A percentile compares a stretch with the other conserved stretches of the same genome.
Evolutionary conservation across 2,113 vertebrate species (phyloP).

Genomic region (Eolophus roseicapilla): DNA sequence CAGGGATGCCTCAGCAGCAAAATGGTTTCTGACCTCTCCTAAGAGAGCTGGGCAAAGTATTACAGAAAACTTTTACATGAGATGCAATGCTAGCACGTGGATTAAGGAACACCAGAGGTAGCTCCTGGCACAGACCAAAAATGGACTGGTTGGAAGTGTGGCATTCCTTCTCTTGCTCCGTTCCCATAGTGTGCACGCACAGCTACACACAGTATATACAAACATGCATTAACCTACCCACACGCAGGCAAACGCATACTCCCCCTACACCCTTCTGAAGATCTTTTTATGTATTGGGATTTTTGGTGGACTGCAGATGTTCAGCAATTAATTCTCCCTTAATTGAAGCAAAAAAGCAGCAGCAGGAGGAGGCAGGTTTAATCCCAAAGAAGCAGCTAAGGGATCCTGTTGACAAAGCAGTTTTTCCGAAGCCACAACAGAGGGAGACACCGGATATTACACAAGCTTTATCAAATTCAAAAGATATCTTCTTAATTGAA

Average conservation of each 20-base stretch:
- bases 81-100: background rate
- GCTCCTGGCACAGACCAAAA: slow-evolving; percentile 5
- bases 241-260: background rate
- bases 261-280: background rate
- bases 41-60: background rate
- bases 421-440: slow-evolving; percentile 65
- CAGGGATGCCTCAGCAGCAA: background rate
- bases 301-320: slow-evolving; percentile 30
- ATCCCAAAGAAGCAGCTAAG: slow-evolving; percentile 50
- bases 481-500: slow-evolving; percentile 63
- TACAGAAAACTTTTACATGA: slow-evolving; percentile 57
- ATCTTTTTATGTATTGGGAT: background rate
- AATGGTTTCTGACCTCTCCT: background rate
- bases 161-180: background rate
- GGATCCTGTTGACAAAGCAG: slow-evolving; percentile 75
- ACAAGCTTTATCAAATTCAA: slow-evolving; percentile 64
- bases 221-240: background rate
- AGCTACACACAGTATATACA: background rate
- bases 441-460: slow-evolving; percentile 67
- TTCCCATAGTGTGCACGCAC: background rate
- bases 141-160: background rate
- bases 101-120: background rate
- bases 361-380: slow-evolving; percentile 60
- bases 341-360: slow-evolving; percentile 55
- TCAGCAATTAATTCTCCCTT: slow-evolving; percentile 17